phyloP scores from a whole-genome alignment of 2,113 vertebrate species.

The Himantopus leucocephalus region DNA sequence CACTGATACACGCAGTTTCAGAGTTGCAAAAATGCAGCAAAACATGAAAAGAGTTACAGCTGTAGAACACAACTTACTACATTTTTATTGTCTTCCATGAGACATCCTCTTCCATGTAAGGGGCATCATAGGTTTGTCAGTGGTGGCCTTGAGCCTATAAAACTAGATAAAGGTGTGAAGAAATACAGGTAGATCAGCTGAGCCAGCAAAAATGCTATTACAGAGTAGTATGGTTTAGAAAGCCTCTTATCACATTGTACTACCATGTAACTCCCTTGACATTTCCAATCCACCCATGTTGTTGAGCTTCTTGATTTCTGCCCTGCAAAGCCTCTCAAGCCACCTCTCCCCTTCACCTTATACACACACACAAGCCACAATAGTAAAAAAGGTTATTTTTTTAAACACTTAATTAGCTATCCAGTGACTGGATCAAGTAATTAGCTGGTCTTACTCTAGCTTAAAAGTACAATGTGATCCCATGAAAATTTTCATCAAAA shows the following conservation, averaged over 20 bases:
- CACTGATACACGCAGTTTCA: neutral
- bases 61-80: neutral
- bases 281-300: neutral
- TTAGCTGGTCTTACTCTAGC: neutral
- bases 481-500: neutral
- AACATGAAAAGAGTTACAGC: neutral
- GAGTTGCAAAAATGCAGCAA: neutral
- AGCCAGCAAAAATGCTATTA: neutral
- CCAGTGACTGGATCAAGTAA: neutral
- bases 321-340: neutral
- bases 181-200: neutral
- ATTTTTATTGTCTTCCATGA: neutral
- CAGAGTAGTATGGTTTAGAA: neutral
- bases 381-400: neutral
- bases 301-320: neutral
- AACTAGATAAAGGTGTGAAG: neutral
- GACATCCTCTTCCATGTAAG: neutral
- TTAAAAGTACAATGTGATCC: neutral
- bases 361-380: neutral
- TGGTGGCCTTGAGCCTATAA: neutral
- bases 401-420: neutral
- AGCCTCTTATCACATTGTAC: neutral
- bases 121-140: neutral
- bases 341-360: neutral
- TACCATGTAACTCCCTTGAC: neutral